Evolutionary conservation across 2,888 invertebrate genomes (phyloP), one percentile per base, ranked within the genome.

Genomic region (Xylota sylvarum): DNA sequence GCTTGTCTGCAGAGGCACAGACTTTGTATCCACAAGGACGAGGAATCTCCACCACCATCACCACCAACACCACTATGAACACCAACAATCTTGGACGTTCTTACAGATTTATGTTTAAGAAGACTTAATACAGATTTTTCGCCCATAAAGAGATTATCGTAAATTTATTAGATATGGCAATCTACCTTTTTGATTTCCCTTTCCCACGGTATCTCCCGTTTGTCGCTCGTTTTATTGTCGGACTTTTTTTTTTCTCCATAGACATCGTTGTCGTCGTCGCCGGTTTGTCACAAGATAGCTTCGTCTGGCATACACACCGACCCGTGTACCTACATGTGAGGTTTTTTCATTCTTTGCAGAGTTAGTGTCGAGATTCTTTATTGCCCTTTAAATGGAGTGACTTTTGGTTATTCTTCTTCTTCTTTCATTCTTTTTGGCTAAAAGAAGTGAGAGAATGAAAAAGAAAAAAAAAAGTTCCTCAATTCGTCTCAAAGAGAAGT

Each of bases 141-240:
- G 79, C 70, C 74, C 84, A 80, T 85, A 85, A 85, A 81, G 81
- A 81, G 85, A 86, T 86, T 86, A 81, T 77, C 81, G 76, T 86
- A 86, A 81, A 86, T 86, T 86, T 86, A 86, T 86, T 86, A 81
- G 81, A 81, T 81, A 72, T 81, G 69, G 77, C 85, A 76, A 86
- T 80, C 76, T 77, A 81, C 85, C 85, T 85, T 81, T 77, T 55
- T 77, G 76, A 67, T 72, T 86, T 72, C n/a, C 55, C 35, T 40
- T 40, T 58, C 46, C 35, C 50, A 14, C 56, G 27, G 40, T 30
- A 2, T 35, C 23, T 52, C 19, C 30, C 3, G 23, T 23, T 14
- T 32, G 9, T 14, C 37, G 48, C n/a, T 17, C 40, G 48, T 56
- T 76, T 76, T 76, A 76, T 65, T 67, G 52, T 60, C 58, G 37